phyloP scores from a whole-genome alignment of 2,888 invertebrate genomes.

The Limnephilus lunatus region DNA sequence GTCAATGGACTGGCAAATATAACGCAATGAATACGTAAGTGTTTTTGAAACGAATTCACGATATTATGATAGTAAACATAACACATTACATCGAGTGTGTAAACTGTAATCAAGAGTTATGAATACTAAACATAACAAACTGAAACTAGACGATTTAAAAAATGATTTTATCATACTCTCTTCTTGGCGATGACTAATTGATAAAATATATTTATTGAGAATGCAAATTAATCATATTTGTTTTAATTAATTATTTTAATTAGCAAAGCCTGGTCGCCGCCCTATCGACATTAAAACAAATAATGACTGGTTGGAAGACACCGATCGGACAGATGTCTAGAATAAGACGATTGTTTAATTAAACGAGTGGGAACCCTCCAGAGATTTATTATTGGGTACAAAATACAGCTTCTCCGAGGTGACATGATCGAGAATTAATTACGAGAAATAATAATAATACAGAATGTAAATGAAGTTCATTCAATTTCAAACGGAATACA shows the following conservation, averaged over 20 bases:
- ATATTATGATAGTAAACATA: too few species aligned
- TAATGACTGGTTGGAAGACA: not conserved
- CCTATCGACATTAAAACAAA: not conserved
- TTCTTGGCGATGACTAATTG: not conserved
- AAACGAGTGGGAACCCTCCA: not conserved
- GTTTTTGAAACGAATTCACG: too few species aligned
- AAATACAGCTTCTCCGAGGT: not conserved
- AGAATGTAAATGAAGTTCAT: not conserved
- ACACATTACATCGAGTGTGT: too few species aligned
- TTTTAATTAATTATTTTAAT: not conserved
- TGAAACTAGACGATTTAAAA: not conserved
- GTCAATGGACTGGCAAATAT: too few species aligned
- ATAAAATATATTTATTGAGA: not conserved
- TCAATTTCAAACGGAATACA: not conserved
- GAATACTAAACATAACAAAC: too few species aligned
- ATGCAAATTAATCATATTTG: not conserved
- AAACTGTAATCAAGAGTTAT: too few species aligned
- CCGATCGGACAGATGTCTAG: not conserved
- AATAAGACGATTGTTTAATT: slow-evolving; percentile 3
- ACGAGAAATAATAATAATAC: not conserved
- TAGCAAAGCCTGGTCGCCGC: not conserved
- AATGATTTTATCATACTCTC: not conserved
- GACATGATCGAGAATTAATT: not conserved
- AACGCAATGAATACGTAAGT: too few species aligned
- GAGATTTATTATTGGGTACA: slow-evolving; percentile 6